Base-by-base conservation (phyloP, 2,797 vertebrate genomes). In the Anguilla pacifica region DNA sequence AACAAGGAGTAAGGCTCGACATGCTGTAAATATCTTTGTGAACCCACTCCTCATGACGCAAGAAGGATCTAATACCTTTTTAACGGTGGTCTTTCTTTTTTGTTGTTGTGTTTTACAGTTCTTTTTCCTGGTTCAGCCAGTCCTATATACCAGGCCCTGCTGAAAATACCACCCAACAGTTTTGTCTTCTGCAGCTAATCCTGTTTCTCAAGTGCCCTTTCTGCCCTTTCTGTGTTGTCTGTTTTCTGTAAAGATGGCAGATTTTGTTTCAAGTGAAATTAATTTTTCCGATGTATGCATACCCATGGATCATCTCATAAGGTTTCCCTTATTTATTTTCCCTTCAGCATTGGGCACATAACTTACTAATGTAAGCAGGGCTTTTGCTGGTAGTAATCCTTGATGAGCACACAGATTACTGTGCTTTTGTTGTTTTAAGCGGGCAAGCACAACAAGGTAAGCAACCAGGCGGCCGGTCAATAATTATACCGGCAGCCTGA, bases 61-160 rank as follows among this genome's bases (percentile, higher is more conserved):
- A 96, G 97, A 96, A 97, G 96, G 96, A 97, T 97, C 96, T 97
- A 97, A 97, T 97, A 97, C 96, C 96, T 96, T 96, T 98, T 99
- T 99, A 99, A 99, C 97, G 96, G 98, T 99, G 97, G 97, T 98
- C 97, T 99, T 98, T 99, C 97, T 99, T 99, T 97, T 98, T 99
- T 99, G 98, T 99, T 98, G 98, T 99, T 99, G 98, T 99, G 98
- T 99, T 99, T 99, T 99, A 98, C 99, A 99, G 98, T 99, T 99
- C 97, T 99, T 99, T 99, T 99, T 98, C 98, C 98, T 98, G 98
- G 98, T 99, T 99, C 98, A 99, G 97, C 98, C 98, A 98, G 97
- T 98, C 98, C 98, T 99, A 98, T 98, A 98, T 98, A 98, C 98
- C 98, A 98, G 98, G 97, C 97, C 98, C 98, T 97, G 98, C 98